These are phyloP conservation scores for Ernsta delagoae DNA, from an alignment of 2,888 invertebrate genomes.

Conservation along the genomic window DNA sequence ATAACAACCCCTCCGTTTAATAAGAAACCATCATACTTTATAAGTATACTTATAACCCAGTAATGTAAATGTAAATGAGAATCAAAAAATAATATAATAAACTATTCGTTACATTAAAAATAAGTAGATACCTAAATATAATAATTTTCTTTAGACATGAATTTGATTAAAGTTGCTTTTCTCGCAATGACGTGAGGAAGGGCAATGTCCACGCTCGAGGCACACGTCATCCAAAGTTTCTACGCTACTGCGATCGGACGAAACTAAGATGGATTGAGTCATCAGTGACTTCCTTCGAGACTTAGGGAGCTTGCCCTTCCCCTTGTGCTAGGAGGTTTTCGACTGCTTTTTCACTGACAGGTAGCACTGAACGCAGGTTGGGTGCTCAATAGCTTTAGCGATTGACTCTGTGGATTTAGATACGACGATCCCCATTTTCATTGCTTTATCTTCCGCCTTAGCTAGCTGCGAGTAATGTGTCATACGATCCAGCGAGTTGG, in stretches of 20 bases:
- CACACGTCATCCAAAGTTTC: constrained; percentile 72
- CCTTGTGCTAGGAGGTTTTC: constrained; percentile 88
- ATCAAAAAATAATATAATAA: constrained; percentile 33
- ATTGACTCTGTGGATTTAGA: constrained; percentile 84
- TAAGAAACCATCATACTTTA: too few species aligned
- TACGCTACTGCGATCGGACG: constrained; percentile 77
- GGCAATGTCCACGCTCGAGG: constrained; percentile 65
- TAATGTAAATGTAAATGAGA: constrained; percentile 20
- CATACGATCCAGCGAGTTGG: constrained; percentile 78
- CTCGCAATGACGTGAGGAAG: constrained; percentile 61
- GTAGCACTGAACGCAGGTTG: constrained; percentile 90
- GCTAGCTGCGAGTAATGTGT: constrained; percentile 80
- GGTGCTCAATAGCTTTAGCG: constrained; percentile 86
- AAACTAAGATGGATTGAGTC: constrained; percentile 66
- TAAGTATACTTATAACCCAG: neutral
- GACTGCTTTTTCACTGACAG: constrained; percentile 86
- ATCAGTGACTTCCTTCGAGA: constrained; percentile 68
- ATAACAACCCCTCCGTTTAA: too few species aligned
- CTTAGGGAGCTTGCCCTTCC: constrained; percentile 87
- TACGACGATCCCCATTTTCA: constrained; percentile 83
- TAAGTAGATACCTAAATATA: constrained; percentile 7
- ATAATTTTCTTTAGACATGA: constrained; percentile 77
- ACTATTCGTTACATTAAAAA: constrained; percentile 23
- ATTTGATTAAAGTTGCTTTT: constrained; percentile 82
- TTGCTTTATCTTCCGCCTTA: constrained; percentile 80